A percentile compares a stretch with the other conserved stretches of the same genome.
Conservation (phyloP, 2,797 vertebrate genomes). For the Mormyrops boulengeri region DNA sequence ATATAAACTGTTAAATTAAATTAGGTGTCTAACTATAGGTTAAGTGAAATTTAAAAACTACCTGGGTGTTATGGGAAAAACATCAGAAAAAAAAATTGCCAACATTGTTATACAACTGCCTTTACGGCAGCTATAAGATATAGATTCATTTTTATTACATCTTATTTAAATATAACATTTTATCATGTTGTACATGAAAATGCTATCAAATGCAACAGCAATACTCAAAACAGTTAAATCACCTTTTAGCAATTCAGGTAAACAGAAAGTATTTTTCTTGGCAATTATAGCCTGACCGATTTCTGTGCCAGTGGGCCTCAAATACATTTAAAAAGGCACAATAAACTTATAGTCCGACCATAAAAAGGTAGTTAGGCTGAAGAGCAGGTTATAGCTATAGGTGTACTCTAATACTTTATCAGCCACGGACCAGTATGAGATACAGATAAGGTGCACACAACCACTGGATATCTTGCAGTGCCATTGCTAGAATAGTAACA, state of each 20-base stretch:
- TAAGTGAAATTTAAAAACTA: neutral
- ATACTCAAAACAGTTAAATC: neutral
- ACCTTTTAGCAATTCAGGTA: neutral
- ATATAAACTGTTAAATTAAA: neutral
- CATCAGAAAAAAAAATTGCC: neutral
- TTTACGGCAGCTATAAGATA: neutral
- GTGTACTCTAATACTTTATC: neutral
- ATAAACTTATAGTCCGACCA: neutral
- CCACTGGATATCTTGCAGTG: neutral
- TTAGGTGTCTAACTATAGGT: too few species aligned
- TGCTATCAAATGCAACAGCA: neutral
- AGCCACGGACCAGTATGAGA: neutral
- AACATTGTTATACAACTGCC: neutral
- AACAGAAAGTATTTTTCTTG: neutral
- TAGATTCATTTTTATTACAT: neutral
- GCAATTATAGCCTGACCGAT: neutral
- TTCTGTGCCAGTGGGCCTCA: neutral
- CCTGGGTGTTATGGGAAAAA: neutral
- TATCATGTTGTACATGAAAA: neutral
- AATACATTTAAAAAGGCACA: slow-evolving; percentile 4
- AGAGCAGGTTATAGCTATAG: neutral
- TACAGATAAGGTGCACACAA: neutral
- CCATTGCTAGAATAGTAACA: neutral
- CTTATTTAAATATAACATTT: neutral
- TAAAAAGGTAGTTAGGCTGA: neutral